Base-by-base conservation (phyloP, 2,113 vertebrate species). In the Gopherus evgoodei region DNA sequence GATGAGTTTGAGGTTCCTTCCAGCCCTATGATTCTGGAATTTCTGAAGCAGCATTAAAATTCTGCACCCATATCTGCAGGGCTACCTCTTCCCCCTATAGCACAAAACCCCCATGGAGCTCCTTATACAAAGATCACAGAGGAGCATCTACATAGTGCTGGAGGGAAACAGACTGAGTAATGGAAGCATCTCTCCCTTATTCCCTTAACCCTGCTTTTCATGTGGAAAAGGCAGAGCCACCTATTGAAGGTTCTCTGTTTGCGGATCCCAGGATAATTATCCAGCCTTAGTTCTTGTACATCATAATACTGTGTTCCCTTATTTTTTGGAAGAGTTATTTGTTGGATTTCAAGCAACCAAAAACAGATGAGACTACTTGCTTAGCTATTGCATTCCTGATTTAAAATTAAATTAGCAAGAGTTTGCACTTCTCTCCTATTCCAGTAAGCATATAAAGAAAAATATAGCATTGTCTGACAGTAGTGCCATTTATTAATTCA, bases 401-500 rank as follows among this genome's bases (percentile, higher is more conserved):
- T 75, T 78, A 69, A 93, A 92, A 93, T 38, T 50, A 53, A 49
- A 53, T 81, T 69, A 89, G 85, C 16, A 75, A 35, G 22, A 47
- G 90, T 52, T 87, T 83, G 14, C 69, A 80, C 29, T 80, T 95
- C 16, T 78, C 52, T 84, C 69, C 38, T 87, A 95, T 92, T 95
- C 81, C 52, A 88, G 31, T 54, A 83, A 90, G 87, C 3, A 79
- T 81, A 96, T 31, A 91, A 31, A 65, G 65, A 93, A 94, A 76
- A 96, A 38, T 22, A 65, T 75, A 85, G 93, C n/a, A 4, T 75
- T 96, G 92, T 87, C 89, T 94, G 86, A 92, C 57, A 93, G 89
- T 27, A 87, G 11, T 75, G 27, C 50, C 27, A 92, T 87, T 95
- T 93, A 95, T 90, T 93, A 72, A 92, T 93, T 94, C 81, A 65